phyloP scores from a whole-genome alignment of 2,113 vertebrate species.

The Nyctereutes procyonoides region DNA sequence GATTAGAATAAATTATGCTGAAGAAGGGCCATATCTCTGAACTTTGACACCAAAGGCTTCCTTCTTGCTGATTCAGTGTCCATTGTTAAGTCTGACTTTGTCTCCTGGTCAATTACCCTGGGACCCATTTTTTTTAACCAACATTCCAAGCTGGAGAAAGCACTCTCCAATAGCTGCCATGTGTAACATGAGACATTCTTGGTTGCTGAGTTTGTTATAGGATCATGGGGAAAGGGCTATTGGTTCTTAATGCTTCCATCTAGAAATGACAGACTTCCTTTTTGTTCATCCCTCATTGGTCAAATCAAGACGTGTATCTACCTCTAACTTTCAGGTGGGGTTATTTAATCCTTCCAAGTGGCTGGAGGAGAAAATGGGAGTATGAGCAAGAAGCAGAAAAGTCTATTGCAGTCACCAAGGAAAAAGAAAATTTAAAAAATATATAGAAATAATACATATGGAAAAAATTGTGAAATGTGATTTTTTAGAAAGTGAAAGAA shows the following conservation, averaged over 20 bases:
- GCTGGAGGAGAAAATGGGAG: background rate
- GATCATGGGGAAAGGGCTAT: background rate
- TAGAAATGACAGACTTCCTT: background rate
- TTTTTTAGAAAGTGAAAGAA: background rate
- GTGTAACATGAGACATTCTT: rapidly evolving
- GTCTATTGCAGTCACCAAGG: background rate
- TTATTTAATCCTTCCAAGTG: background rate
- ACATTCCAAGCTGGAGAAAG: rapidly evolving
- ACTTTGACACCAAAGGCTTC: background rate
- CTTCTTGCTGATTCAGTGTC: background rate
- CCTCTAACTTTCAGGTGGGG: background rate
- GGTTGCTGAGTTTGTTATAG: background rate
- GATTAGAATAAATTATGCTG: background rate
- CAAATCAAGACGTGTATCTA: background rate
- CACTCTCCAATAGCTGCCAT: background rate
- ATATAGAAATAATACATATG: background rate
- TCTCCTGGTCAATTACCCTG: background rate
- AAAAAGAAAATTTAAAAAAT: background rate
- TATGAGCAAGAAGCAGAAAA: background rate
- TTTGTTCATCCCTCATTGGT: background rate
- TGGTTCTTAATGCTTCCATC: background rate
- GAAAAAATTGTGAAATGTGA: background rate
- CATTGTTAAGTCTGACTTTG: background rate
- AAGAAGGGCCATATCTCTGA: background rate
- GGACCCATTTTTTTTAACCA: too few species aligned